These are phyloP conservation scores for Tichodroma muraria DNA, from an alignment of 2,113 vertebrate genomes.

Conservation along the genomic window DNA sequence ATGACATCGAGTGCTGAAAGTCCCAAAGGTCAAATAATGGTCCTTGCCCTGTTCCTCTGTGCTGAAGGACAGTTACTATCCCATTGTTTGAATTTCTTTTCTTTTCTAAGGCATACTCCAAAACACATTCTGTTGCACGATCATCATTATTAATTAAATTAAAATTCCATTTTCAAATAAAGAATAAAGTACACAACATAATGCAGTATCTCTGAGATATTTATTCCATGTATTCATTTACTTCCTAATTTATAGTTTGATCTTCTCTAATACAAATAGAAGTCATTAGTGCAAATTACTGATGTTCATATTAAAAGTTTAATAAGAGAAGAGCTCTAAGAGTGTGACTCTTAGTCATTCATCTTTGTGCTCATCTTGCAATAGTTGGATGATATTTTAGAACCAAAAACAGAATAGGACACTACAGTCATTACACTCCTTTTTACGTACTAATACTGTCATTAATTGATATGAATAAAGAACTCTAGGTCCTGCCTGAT, in stretches of 20 bases:
- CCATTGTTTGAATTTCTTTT: neutral
- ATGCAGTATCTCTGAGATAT: neutral
- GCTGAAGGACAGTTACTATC: neutral
- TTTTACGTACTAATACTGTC: neutral
- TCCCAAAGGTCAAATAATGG: neutral
- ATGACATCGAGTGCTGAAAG: neutral
- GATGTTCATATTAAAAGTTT: constrained; percentile 17
- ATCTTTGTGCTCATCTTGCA: neutral
- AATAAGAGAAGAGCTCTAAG: neutral
- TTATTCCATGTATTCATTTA: neutral
- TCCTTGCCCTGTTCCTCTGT: neutral
- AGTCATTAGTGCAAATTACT: constrained; percentile 15
- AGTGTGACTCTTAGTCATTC: neutral
- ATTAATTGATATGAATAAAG: neutral
- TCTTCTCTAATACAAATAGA: neutral
- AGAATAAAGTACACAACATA: neutral
- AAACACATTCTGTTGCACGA: neutral
- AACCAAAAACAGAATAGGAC: neutral
- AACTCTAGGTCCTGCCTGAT: neutral
- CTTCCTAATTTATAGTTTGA: neutral
- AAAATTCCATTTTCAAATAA: constrained; percentile 12
- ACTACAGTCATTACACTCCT: neutral
- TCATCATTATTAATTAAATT: neutral
- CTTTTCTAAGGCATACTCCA: neutral
- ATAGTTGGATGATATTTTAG: neutral